These are phyloP conservation scores for Siniperca knerii DNA, from an alignment of 2,113 vertebrate species.

Conservation along the genomic window DNA sequence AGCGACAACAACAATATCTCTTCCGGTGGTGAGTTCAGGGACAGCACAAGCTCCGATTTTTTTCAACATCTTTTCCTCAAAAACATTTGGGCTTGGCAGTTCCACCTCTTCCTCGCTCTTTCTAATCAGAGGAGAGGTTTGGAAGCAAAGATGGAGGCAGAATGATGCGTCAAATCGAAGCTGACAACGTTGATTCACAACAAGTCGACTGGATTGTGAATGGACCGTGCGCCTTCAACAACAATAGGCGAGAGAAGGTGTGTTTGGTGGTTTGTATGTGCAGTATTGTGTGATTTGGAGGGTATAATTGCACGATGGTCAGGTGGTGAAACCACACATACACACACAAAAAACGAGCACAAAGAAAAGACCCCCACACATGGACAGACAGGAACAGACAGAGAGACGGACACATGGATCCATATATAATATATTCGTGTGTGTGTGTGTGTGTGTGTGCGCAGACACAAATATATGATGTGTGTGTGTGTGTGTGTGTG, in stretches of 20 bases:
- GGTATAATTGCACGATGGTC: slow-evolving; percentile 54
- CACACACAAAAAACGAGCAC: slow-evolving; percentile 58
- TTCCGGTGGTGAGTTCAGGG: slow-evolving; percentile 4
- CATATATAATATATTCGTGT: slow-evolving; percentile 83
- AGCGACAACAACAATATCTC: not conserved
- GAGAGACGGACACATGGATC: slow-evolving; percentile 84
- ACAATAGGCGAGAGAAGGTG: slow-evolving; percentile 32
- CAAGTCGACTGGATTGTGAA: not conserved
- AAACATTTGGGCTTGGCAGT: not conserved
- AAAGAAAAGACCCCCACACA: slow-evolving; percentile 79
- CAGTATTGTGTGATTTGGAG: slow-evolving; percentile 35
- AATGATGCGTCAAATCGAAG: not conserved
- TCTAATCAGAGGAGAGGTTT: slow-evolving; percentile 2
- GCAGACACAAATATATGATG: slow-evolving; percentile 51
- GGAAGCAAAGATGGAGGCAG: slow-evolving; percentile 6
- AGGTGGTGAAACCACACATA: slow-evolving; percentile 66
- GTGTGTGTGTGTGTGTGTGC: slow-evolving; percentile 46
- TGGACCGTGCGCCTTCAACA: slow-evolving; percentile 6
- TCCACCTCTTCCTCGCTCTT: not conserved
- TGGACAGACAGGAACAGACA: slow-evolving; percentile 83
- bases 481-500: slow-evolving; percentile 58
- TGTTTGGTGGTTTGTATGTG: slow-evolving; percentile 13
- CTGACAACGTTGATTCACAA: not conserved
- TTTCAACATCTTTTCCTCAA: not conserved
- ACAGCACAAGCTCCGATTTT: not conserved